Base-by-base conservation (phyloP, 2,888 invertebrate species). In the Zhengitettix transpicula region DNA sequence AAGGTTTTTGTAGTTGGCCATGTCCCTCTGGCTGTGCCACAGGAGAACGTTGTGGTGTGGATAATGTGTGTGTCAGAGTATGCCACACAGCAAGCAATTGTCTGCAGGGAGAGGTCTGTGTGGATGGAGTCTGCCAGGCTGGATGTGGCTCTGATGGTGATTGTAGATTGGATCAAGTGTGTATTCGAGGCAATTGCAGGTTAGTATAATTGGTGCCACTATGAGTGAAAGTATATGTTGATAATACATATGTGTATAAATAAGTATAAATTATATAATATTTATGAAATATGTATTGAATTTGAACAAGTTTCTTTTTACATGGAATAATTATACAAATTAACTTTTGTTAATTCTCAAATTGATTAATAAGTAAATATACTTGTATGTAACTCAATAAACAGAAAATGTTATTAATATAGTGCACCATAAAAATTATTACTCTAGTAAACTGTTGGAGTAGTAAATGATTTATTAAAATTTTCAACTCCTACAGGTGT, bases 71-170 rank as follows among this genome's bases (percentile, higher is more conserved):
- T 68, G 80, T 84, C 17, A 92, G 91, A 76, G 82, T 92, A 44
- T 93, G 93, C 70, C 91, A 90, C 69, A 84, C 87, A 11, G 91
- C 91, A 70, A 89, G 87, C 68, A 94, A 93, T 69, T 94, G 94
- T 68, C 77, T 92, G 67, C 86, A 89, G 2, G 93, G 93, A 56
- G 93, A 94, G 75, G 83, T 93, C 61, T 93, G 94, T 67, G 82
- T 82, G 64, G 82, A 83, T 63, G 91, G 92, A 58, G 78, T 84
- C 52, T 94, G 94, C 68, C 81, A 86, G 68, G 80, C 85, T 3
- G 94, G 94, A 9, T 94, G 94, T 69, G 82, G 84, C 62, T 79
- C 82, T 0, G 89, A 90, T 70, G 78, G 83, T 1, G 92, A 93
- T 68, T 93, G 93, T 69, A 80, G 83, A 55, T 74, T 79, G 52